Evolutionary conservation across 1,140 invertebrate genomes (phyloP).

Genomic region (Brachionus rotundiformis): DNA sequence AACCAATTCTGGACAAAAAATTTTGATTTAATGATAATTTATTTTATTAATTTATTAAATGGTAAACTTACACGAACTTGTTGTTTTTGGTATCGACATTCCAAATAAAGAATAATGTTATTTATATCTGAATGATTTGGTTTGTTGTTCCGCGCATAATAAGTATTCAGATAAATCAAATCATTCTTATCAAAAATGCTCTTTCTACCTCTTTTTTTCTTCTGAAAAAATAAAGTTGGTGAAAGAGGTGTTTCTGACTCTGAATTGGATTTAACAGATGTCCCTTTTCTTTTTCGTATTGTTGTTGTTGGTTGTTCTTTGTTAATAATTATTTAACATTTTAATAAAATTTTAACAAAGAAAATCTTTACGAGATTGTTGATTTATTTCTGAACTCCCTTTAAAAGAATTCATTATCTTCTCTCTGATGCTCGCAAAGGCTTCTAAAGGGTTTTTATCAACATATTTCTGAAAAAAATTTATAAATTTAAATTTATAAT

Average conservation of each 20-base stretch:
- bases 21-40: neutral
- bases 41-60: conserved; percentile 1
- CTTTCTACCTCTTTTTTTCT: neutral
- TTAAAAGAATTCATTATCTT: conserved; percentile 7
- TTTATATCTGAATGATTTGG: neutral
- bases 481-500: neutral
- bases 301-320: neutral
- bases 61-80: no score
- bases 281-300: neutral
- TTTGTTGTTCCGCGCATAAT: neutral
- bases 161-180: neutral
- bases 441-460: neutral
- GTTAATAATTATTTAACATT: neutral
- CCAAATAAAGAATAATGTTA: neutral
- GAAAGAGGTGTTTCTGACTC: neutral
- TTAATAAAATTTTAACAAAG: neutral
- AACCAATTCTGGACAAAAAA: conserved; percentile 7
- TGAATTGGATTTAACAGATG: neutral
- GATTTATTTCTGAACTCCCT: neutral
- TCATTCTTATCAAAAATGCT: neutral
- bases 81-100: neutral
- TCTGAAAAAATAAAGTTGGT: neutral
- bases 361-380: conserved; percentile 1
- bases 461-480: neutral
- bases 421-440: conserved; percentile 3